These are phyloP conservation scores for Meteorus sp. DNA, from an alignment of 1,140 invertebrate genomes.

Conservation along the genomic window DNA sequence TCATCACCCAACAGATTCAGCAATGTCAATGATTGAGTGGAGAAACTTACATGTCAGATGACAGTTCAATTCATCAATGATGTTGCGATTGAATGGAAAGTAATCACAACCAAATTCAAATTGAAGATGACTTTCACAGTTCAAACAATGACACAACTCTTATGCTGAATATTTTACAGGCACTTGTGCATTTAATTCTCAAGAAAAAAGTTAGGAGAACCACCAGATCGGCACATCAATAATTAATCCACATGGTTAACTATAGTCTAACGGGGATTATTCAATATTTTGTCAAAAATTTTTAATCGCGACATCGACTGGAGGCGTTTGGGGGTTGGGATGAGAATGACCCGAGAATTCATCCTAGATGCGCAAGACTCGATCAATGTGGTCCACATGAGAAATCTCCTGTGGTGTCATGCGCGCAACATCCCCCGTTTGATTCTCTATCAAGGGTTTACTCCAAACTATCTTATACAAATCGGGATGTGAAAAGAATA, in stretches of 20 bases:
- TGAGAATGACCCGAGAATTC: conserved; percentile 44
- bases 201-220: conserved; percentile 18
- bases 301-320: conserved; percentile 45
- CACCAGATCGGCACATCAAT: conserved; percentile 26
- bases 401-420: conserved; percentile 21
- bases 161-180: conserved; percentile 17
- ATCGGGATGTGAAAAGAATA: no score
- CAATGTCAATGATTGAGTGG: not conserved
- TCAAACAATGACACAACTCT: not conserved
- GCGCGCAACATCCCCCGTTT: conserved; percentile 2
- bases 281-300: conserved; percentile 33
- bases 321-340: conserved; percentile 38
- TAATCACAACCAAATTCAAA: not conserved
- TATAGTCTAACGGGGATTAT: conserved; percentile 32
- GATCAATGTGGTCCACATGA: conserved; percentile 44
- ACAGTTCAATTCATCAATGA: no score
- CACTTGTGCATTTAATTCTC: conserved; percentile 18
- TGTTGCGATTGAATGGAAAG: no score
- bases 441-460: not conserved
- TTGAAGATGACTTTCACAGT: not conserved
- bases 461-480: not conserved
- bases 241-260: conserved; percentile 38
- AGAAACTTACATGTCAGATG: conserved; percentile 4
- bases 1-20: no score
- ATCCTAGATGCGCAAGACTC: conserved; percentile 38